Percentiles rank a stretch among this genome's conserved stretches.
These are phyloP conservation scores for Plagodis pulveraria DNA, from an alignment of 2,888 invertebrate genomes.

Conservation along the genomic window DNA sequence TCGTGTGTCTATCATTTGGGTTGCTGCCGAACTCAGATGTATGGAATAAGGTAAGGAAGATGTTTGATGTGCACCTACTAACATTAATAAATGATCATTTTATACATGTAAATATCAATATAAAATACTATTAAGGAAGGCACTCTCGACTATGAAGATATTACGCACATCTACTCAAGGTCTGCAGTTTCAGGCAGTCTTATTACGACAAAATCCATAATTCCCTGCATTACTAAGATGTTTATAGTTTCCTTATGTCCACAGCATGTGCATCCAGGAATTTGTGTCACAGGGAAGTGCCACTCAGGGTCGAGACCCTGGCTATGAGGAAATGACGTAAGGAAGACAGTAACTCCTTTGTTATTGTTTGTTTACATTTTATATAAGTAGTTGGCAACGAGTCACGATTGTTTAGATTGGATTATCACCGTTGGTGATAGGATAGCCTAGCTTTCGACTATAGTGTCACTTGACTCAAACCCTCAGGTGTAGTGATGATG, in stretches of 20 bases:
- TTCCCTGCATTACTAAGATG: not conserved
- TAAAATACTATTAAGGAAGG: not conserved
- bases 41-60: conserved; percentile 39
- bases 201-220: not conserved
- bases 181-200: too few relatives aligned
- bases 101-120: conserved; percentile 8
- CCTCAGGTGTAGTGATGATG: too few relatives aligned
- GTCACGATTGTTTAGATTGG: not conserved
- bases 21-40: conserved; percentile 31
- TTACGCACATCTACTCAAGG: too few relatives aligned
- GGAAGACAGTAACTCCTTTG: not conserved
- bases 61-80: conserved; percentile 25
- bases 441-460: too few relatives aligned
- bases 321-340: not conserved
- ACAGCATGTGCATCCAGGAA: conserved; percentile 8
- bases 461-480: too few relatives aligned
- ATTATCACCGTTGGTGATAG: too few relatives aligned
- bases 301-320: not conserved
- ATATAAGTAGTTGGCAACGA: not conserved
- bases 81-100: conserved; percentile 15
- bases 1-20: not conserved
- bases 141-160: not conserved
- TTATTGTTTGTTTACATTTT: not conserved
- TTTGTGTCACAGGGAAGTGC: not conserved
- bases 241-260: conserved; percentile 15